phyloP scores from a whole-genome alignment of 2,888 invertebrate genomes.

The Strigamia transsilvanica region DNA sequence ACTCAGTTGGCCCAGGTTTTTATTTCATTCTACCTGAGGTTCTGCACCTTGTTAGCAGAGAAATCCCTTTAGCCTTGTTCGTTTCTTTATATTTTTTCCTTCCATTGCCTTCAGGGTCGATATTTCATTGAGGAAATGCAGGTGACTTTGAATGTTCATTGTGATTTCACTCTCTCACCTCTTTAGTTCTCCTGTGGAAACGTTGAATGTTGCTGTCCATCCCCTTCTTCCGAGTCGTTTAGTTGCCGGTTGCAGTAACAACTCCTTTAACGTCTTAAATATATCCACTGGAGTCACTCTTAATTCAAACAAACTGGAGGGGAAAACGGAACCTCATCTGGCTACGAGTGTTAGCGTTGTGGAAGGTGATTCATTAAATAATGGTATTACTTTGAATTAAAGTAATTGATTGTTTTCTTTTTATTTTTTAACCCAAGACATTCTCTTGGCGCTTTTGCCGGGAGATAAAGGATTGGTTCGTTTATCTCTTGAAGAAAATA shows the following conservation, averaged over 20 bases:
- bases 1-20: not conserved
- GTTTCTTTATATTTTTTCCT: not conserved
- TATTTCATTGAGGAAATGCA: slow-evolving; percentile 15
- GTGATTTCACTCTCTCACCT: not conserved
- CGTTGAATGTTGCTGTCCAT: slow-evolving; percentile 11
- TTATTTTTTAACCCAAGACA: not conserved
- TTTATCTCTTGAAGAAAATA: not conserved
- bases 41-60: slow-evolving; percentile 17
- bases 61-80: slow-evolving; percentile 27
- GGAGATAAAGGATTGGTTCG: not conserved
- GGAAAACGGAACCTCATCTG: not conserved
- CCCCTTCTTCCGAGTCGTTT: not conserved
- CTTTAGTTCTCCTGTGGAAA: not conserved
- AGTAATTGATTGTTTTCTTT: not conserved
- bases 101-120: not conserved
- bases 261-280: not conserved
- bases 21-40: not conserved
- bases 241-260: not conserved
- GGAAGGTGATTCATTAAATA: not conserved
- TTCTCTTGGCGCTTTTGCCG: not conserved
- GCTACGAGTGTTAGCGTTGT: not conserved
- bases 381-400: not conserved
- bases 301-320: not conserved
- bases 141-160: slow-evolving; percentile 31
- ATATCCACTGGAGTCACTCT: not conserved